Conservation (phyloP, 2,113 vertebrate species). For the Sinosuthora webbiana region DNA sequence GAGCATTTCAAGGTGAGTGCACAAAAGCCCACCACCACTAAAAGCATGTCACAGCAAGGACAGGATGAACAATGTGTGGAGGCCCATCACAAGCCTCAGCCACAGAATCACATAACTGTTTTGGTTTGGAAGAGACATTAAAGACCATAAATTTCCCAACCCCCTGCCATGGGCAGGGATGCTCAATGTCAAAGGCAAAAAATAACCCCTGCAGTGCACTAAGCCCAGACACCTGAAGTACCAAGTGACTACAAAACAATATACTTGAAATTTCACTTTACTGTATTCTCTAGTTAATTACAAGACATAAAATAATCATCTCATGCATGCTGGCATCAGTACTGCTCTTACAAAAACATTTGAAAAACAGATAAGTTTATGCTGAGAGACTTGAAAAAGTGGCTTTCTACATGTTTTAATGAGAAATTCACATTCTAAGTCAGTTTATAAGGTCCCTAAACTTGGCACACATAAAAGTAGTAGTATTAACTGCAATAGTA, state of each 20-base stretch:
- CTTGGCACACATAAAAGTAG: neutral
- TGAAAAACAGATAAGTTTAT: neutral
- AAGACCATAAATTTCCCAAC: neutral
- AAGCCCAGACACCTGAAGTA: neutral
- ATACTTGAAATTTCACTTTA: neutral
- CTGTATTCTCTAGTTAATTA: neutral
- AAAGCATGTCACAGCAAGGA: rapidly evolving
- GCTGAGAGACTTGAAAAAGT: neutral
- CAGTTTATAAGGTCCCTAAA: neutral
- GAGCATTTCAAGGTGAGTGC: neutral
- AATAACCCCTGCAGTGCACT: neutral
- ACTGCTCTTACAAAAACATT: neutral
- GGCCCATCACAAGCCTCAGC: neutral
- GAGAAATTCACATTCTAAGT: neutral
- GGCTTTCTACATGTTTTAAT: neutral
- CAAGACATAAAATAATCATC: neutral
- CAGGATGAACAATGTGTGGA: neutral
- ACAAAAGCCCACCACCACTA: neutral
- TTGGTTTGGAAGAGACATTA: neutral
- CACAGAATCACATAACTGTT: neutral
- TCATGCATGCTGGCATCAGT: neutral
- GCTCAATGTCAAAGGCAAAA: neutral
- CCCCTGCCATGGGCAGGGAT: neutral
- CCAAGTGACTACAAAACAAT: neutral
- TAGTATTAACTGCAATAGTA: neutral